Conservation (phyloP, 2,113 vertebrate species). For the Amblyopsis rosae region DNA sequence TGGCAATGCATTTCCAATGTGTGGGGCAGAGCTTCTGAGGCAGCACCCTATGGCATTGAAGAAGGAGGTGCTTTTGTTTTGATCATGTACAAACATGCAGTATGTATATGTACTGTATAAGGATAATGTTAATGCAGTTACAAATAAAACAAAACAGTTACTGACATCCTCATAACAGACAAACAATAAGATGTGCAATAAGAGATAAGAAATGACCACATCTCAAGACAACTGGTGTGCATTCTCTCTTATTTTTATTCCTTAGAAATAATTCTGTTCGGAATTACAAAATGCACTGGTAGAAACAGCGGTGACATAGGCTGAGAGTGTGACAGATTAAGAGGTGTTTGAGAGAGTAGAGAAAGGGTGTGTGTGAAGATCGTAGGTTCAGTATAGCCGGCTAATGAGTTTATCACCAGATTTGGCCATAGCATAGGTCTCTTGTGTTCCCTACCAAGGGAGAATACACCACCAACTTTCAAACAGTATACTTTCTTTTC, state of each 20-base stretch:
- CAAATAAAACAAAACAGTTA: no score
- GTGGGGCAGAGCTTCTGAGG: no score
- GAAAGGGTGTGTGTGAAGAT: constrained; percentile 53
- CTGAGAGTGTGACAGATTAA: constrained; percentile 65
- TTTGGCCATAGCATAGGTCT: constrained; percentile 52
- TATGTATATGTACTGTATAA: no score
- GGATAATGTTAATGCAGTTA: no score
- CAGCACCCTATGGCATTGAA: no score
- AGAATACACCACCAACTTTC: constrained; percentile 68
- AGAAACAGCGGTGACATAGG: constrained; percentile 76
- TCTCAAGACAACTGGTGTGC: constrained; percentile 56
- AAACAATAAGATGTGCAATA: no score
- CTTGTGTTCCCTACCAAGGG: constrained; percentile 29
- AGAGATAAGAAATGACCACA: constrained; percentile 30
- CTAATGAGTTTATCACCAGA: constrained; percentile 57
- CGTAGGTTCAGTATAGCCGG: constrained; percentile 62
- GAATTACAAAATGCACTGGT: constrained; percentile 84
- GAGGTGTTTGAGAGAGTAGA: constrained; percentile 58
- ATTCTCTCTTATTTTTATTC: constrained; percentile 85
- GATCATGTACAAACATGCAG: no score
- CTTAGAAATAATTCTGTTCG: constrained; percentile 81
- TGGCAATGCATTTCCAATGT: no score
- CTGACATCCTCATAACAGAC: no score
- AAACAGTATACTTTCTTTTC: constrained; percentile 62
- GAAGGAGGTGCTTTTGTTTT: no score